These are phyloP conservation scores for Choreutis nemorana DNA, from an alignment of 2,888 invertebrate genomes.

Conservation along the genomic window DNA sequence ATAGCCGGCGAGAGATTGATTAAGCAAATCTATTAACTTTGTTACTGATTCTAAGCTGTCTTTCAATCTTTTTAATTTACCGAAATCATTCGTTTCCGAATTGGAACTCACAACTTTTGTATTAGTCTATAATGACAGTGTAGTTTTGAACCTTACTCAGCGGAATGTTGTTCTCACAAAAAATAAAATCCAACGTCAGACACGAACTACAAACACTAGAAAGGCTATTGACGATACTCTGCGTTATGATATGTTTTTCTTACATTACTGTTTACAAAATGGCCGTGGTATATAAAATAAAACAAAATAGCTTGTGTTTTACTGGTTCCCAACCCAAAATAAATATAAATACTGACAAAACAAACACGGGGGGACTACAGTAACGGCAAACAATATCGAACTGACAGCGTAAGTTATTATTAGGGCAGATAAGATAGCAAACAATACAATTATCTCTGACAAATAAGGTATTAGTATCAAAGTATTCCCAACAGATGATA, in stretches of 20 bases:
- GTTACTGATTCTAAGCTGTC: neutral
- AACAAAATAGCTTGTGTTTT: no score
- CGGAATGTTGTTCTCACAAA: conserved; percentile 8
- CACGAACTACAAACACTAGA: conserved; percentile 6
- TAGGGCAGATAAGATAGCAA: conserved; percentile 51
- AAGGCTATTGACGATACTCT: conserved; percentile 5
- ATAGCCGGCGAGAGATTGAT: conserved; percentile 4
- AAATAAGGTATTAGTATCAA: conserved; percentile 20
- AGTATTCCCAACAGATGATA: conserved; percentile 20
- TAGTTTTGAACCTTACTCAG: conserved; percentile 10
- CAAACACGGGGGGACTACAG: no score
- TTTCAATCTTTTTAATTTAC: no score
- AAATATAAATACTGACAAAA: no score
- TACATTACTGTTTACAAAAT: no score
- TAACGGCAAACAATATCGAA: no score
- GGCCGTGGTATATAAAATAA: no score
- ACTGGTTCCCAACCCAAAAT: no score
- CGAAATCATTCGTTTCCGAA: no score
- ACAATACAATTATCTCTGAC: conserved; percentile 39
- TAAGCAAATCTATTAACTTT: neutral
- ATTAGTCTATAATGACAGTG: conserved; percentile 7
- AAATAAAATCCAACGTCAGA: no score
- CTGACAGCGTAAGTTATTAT: no score
- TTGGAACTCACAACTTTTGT: neutral
- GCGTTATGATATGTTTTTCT: conserved; percentile 5